Percentiles rank a stretch among this genome's conserved stretches.
Conservation (phyloP, 2,797 vertebrate genomes). For the Mormyrus hasselquistii region DNA sequence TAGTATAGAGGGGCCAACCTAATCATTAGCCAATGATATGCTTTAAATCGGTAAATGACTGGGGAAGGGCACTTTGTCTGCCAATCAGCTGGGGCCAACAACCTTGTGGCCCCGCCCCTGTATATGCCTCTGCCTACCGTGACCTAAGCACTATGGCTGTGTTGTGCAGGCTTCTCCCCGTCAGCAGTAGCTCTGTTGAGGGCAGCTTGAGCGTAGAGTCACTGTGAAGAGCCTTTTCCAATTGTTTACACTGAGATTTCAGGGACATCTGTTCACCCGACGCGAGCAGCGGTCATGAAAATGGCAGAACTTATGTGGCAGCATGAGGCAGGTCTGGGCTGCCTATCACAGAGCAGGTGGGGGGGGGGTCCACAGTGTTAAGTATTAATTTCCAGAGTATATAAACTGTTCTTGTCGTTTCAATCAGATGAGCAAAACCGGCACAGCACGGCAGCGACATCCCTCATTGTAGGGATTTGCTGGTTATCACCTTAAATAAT, state of each 20-base stretch:
- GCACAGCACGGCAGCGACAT: neutral
- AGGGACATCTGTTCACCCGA: constrained; percentile 16
- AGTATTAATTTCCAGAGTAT: neutral
- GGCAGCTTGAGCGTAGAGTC: neutral
- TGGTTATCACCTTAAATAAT: neutral
- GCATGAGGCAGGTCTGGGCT: neutral
- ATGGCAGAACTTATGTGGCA: neutral
- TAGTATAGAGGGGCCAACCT: neutral
- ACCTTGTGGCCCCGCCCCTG: neutral
- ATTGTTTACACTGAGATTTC: constrained; percentile 12
- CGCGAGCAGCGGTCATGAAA: neutral
- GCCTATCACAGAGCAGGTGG: too few relatives aligned
- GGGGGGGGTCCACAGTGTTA: neutral
- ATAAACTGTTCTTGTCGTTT: neutral
- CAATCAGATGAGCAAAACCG: neutral
- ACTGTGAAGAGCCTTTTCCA: constrained; percentile 5
- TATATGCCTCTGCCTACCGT: neutral
- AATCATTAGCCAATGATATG: neutral
- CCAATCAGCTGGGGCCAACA: neutral
- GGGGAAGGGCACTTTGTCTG: neutral
- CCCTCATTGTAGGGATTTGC: neutral
- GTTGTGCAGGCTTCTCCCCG: neutral
- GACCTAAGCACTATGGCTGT: neutral
- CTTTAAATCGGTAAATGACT: neutral
- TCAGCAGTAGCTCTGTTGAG: neutral